Conservation (phyloP, 2,113 vertebrate species). For the Dasypus novemcinctus region DNA sequence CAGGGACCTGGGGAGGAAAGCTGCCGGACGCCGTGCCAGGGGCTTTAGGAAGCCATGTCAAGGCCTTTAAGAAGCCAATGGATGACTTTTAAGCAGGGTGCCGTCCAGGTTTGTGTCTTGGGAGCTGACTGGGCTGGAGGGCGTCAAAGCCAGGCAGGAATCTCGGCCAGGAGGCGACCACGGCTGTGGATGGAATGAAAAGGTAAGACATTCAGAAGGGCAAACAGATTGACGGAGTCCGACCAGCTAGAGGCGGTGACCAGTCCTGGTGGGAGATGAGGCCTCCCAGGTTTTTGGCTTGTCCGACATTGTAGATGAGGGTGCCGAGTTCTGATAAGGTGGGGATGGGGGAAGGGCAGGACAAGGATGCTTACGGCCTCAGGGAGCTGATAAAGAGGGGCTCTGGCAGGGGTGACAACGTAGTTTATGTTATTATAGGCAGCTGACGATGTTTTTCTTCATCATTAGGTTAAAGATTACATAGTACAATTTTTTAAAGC, state of each 20-base stretch:
- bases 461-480: neutral
- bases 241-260: neutral
- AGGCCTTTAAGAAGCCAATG: neutral
- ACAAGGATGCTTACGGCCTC: neutral
- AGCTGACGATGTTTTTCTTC: too few relatives aligned
- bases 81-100: conserved; percentile 5
- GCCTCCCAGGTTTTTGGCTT: neutral
- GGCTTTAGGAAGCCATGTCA: neutral
- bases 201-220: fast-evolving
- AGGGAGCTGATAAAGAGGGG: neutral
- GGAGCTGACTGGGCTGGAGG: fast-evolving
- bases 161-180: fast-evolving
- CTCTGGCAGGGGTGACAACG: fast-evolving
- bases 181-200: neutral
- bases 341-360: fast-evolving
- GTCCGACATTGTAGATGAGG: neutral
- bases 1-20: neutral
- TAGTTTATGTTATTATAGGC: fast-evolving
- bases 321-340: neutral
- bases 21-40: neutral
- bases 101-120: neutral
- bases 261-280: neutral
- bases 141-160: neutral
- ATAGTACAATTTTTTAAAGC: neutral
- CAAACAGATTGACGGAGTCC: fast-evolving